These are phyloP conservation scores for Ceuthmochares aereus DNA, from an alignment of 2,113 vertebrate genomes.

Conservation along the genomic window DNA sequence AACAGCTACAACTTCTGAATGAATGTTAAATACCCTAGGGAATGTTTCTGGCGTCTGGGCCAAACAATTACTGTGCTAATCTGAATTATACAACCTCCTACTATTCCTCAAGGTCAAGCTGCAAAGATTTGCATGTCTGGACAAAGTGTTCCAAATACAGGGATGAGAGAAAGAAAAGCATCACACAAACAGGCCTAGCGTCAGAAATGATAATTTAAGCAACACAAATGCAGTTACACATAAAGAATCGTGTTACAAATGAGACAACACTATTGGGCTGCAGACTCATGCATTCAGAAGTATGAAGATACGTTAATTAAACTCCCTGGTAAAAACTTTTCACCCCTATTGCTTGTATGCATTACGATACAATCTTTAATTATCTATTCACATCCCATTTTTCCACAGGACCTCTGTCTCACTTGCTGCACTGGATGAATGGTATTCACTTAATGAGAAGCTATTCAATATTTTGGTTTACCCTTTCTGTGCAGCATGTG, in stretches of 20 bases:
- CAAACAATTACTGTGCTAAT: constrained; percentile 64
- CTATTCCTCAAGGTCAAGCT: constrained; percentile 60
- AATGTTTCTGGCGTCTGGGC: constrained; percentile 27
- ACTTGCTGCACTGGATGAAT: neutral
- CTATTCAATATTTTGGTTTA: constrained; percentile 29
- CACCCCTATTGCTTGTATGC: neutral
- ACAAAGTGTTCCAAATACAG: constrained; percentile 17
- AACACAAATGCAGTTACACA: neutral
- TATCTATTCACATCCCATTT: constrained; percentile 7
- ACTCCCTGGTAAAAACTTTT: neutral
- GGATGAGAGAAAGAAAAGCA: constrained; percentile 18
- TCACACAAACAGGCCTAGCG: neutral
- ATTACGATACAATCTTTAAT: constrained; percentile 35
- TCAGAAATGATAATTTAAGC: constrained; percentile 6
- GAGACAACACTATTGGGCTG: neutral
- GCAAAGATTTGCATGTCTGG: constrained; percentile 55
- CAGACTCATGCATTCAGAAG: neutral
- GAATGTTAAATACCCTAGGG: constrained; percentile 17
- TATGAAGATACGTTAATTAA: neutral
- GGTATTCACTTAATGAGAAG: constrained; percentile 10
- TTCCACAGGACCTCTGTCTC: neutral
- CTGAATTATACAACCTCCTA: constrained; percentile 57
- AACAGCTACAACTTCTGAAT: neutral
- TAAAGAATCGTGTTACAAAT: neutral
- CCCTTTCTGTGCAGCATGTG: neutral